Percentiles rank a stretch among this genome's conserved stretches.
Evolutionary conservation across 2,888 invertebrate species (phyloP).

Genomic region (Lasioglossum pauxillum): DNA sequence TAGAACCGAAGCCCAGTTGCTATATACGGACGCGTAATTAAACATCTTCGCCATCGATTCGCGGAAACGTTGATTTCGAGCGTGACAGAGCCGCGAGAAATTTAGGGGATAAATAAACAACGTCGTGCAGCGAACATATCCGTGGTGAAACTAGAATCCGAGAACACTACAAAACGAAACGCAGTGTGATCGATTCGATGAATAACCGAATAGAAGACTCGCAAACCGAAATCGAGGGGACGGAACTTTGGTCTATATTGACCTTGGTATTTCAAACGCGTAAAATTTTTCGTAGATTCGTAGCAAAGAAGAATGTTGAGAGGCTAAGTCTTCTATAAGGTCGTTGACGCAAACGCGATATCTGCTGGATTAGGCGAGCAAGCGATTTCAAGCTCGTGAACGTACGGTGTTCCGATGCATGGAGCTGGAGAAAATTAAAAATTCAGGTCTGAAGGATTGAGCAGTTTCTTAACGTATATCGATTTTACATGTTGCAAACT

Average conservation of each 20-base stretch:
- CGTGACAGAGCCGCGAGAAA: constrained; percentile 20
- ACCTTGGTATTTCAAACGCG: background rate
- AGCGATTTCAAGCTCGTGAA: background rate
- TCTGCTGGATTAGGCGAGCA: constrained; percentile 36
- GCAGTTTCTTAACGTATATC: background rate
- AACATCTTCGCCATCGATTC: constrained; percentile 15
- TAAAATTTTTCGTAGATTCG: background rate
- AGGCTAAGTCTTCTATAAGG: constrained; percentile 21
- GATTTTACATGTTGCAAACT: background rate
- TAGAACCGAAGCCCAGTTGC: constrained; percentile 48
- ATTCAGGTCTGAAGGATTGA: background rate
- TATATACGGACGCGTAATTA: constrained; percentile 38
- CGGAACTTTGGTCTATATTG: background rate
- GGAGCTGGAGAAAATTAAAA: background rate
- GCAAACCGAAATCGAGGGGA: background rate
- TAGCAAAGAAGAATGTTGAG: background rate
- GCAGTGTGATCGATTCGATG: background rate
- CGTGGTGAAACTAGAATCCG: constrained; percentile 14
- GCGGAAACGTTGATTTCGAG: constrained; percentile 41
- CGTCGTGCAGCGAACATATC: background rate
- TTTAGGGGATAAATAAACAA: background rate
- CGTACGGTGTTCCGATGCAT: background rate
- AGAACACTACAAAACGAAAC: background rate
- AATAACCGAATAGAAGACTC: constrained; percentile 13
- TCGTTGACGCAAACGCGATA: constrained; percentile 26